Evolutionary conservation across 1,140 invertebrate species (phyloP).

Genomic region (Cepaea nemoralis): DNA sequence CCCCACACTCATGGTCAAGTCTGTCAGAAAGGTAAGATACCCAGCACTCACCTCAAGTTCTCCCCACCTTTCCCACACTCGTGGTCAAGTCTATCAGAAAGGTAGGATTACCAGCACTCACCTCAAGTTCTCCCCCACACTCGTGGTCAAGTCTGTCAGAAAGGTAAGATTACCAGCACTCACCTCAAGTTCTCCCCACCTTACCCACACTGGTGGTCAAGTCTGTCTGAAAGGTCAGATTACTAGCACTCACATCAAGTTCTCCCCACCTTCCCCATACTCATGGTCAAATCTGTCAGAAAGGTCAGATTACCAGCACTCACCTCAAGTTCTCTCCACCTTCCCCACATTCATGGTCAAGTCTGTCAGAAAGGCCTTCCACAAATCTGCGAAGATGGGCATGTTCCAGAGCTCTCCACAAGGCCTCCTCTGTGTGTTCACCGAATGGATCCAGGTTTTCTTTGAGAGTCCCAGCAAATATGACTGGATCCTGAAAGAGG

Average conservation of each 20-base stretch:
- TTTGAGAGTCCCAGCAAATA: slow-evolving; percentile 85
- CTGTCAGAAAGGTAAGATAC: slow-evolving; percentile 56
- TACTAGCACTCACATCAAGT: background rate
- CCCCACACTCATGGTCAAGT: slow-evolving; percentile 66
- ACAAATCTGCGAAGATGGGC: slow-evolving; percentile 69
- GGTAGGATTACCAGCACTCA: too few relatives aligned
- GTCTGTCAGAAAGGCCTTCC: slow-evolving; percentile 50
- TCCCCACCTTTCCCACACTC: too few relatives aligned
- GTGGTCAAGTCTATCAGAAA: too few relatives aligned
- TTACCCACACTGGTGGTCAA: too few relatives aligned
- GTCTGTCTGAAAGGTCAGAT: too few relatives aligned
- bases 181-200: too few relatives aligned
- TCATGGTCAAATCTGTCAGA: slow-evolving; percentile 57
- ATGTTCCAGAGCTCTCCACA: slow-evolving; percentile 83
- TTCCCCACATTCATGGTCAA: slow-evolving; percentile 68
- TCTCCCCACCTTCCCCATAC: slow-evolving; percentile 70
- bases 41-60: slow-evolving; percentile 80
- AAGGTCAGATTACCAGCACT: background rate
- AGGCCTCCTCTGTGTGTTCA: slow-evolving; percentile 78
- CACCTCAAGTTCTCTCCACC: slow-evolving; percentile 71
- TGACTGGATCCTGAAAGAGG: slow-evolving; percentile 76
- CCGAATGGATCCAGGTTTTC: slow-evolving; percentile 90
- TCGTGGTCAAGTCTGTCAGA: too few relatives aligned
- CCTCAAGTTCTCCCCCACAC: too few relatives aligned
- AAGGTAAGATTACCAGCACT: too few relatives aligned